Evolutionary conservation across 2,113 vertebrate species (phyloP), one percentile per base, ranked within the genome.

Genomic region (Falco punctatus): DNA sequence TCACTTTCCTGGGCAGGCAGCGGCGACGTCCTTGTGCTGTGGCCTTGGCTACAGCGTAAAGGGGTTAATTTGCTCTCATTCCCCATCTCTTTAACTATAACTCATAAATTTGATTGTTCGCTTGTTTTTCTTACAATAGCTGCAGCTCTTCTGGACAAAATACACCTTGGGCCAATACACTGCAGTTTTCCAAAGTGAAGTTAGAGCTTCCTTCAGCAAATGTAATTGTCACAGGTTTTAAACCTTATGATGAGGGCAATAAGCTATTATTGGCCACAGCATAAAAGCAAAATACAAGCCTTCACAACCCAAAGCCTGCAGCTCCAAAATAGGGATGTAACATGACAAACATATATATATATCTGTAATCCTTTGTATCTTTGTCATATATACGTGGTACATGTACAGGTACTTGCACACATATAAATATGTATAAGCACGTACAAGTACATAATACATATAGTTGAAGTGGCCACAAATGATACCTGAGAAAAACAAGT

Each of bases 41-140:
- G 85, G 93, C 65, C 81, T 79, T 27, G 24, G 71, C 80, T 87
- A 13, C 11, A 54, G 66, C 18, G 4, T 44, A 27, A 40, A 77
- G 62, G 91, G 92, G 89, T 96, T 96, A 70, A 95, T 80, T 55
- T 75, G 46, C 42, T 90, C 67, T 86, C 49, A 5, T 44, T 92
- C 58, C 54, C 54, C 35, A 22, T 49, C 78, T 72, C 78, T 77
- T 85, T 49, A 82, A 82, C 73, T 46, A 54, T 65, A 77, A 79
- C 58, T 57, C 92, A 72, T 95, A 95, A 91, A 95, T 8, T 33
- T 72, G 84, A 75, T 85, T 72, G 66, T 90, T 95, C 92, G 59
- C 78, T 91, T 94, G 81, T 30, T 92, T 90, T 97, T 91, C 87
- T 82, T 69, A 42, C 86, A 32, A 40, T 79, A 57, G 26, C 88